Conservation (phyloP, 2,113 vertebrate species). For the Myocastor coypus region DNA sequence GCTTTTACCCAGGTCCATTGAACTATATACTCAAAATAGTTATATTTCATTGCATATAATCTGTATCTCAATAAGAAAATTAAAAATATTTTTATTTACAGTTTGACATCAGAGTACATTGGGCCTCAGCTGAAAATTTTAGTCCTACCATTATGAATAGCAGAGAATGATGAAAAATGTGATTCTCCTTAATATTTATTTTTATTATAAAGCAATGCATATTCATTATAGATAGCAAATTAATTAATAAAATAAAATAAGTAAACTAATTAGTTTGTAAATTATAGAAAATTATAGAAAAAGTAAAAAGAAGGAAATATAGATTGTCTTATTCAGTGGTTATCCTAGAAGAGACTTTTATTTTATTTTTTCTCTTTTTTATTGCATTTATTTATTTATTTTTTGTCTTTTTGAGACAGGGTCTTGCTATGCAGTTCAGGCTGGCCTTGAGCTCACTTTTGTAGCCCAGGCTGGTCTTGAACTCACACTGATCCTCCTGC, state of each 20-base stretch:
- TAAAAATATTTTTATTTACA: not conserved
- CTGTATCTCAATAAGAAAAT: not conserved
- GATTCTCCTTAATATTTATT: not conserved
- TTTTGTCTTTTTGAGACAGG: no score
- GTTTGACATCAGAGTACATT: not conserved
- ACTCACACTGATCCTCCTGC: no score
- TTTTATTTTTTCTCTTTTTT: no score
- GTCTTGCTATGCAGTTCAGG: no score
- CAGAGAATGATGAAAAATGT: not conserved
- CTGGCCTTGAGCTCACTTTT: no score
- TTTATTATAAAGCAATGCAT: not conserved
- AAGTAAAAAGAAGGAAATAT: not conserved
- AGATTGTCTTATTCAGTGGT: not conserved
- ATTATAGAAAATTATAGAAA: no score
- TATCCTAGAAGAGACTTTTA: not conserved
- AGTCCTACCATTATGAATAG: not conserved
- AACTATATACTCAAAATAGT: not conserved
- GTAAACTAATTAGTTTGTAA: not conserved
- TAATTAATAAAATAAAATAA: not conserved
- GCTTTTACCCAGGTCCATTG: not conserved
- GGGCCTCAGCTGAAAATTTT: not conserved
- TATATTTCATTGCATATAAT: not conserved
- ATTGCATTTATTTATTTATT: no score
- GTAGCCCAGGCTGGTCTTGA: no score
- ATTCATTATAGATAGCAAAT: not conserved